A percentile compares a stretch with the other conserved stretches of the same genome.
phyloP scores from a whole-genome alignment of 2,797 vertebrate genomes.

The Zenarchopterus dispar region DNA sequence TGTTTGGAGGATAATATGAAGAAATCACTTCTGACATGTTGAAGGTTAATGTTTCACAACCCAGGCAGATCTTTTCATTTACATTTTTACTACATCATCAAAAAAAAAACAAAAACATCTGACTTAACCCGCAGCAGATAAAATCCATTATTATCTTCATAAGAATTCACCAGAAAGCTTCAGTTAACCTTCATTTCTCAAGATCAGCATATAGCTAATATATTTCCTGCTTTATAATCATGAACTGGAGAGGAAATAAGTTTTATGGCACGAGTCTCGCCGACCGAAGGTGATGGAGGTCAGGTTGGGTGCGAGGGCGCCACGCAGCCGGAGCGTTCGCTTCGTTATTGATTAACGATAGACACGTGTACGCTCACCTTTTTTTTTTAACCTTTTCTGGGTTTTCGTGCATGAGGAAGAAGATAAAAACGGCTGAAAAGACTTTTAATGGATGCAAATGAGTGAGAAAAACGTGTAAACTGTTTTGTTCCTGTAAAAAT shows the following conservation, averaged over 20 bases:
- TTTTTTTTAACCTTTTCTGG: too few species aligned
- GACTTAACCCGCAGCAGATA: not conserved
- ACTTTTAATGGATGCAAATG: too few species aligned
- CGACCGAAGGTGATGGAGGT: slow-evolving; percentile 19
- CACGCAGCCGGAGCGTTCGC: not conserved
- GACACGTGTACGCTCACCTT: not conserved
- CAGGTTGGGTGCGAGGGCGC: slow-evolving; percentile 5
- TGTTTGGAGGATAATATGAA: not conserved
- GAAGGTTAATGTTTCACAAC: slow-evolving; percentile 16
- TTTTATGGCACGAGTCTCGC: not conserved
- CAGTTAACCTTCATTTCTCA: not conserved
- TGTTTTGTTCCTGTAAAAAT: too few species aligned
- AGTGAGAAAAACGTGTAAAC: too few species aligned
- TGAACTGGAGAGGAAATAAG: not conserved
- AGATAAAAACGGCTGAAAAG: too few species aligned
- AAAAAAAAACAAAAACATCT: too few species aligned
- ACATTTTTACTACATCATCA: slow-evolving; percentile 36
- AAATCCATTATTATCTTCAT: not conserved
- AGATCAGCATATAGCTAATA: not conserved
- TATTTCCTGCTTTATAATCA: fast-evolving
- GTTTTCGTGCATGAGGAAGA: too few species aligned
- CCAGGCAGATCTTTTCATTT: slow-evolving; percentile 20
- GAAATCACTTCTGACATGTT: not conserved
- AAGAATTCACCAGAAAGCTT: not conserved
- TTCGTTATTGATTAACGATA: slow-evolving; percentile 30